Conservation (phyloP, 2,113 vertebrate species). For the Zeus faber region DNA sequence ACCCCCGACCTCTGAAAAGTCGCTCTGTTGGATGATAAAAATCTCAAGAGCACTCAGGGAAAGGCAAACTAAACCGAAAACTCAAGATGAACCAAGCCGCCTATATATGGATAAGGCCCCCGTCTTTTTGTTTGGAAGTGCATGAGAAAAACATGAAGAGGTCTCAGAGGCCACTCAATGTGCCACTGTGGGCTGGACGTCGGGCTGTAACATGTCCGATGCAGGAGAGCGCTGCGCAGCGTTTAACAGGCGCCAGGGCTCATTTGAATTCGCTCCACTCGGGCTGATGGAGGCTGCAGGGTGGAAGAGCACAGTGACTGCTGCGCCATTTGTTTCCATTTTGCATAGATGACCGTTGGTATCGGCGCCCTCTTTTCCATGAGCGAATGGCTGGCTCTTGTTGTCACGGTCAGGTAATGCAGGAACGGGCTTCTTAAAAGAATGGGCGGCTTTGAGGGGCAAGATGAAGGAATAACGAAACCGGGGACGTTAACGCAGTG, state of each 20-base stretch:
- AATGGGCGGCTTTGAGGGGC: slow-evolving; percentile 14
- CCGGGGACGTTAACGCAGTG: not conserved
- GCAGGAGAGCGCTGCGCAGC: slow-evolving; percentile 8
- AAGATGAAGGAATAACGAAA: slow-evolving; percentile 6
- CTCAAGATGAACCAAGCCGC: too few species aligned
- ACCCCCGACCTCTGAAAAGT: too few species aligned
- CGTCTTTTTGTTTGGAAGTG: too few species aligned
- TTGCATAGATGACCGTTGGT: slow-evolving; percentile 57
- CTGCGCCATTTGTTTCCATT: slow-evolving; percentile 55
- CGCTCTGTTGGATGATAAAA: too few species aligned
- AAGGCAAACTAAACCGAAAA: too few species aligned
- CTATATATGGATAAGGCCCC: too few species aligned
- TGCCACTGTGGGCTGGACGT: slow-evolving; percentile 3
- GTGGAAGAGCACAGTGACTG: slow-evolving; percentile 38
- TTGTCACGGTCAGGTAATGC: not conserved
- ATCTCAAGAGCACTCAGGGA: too few species aligned
- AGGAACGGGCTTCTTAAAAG: slow-evolving; percentile 9
- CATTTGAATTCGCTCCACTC: slow-evolving; percentile 61
- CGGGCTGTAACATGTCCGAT: slow-evolving; percentile 14
- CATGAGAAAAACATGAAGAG: too few species aligned
- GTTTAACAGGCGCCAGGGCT: slow-evolving; percentile 25
- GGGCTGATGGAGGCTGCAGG: slow-evolving; percentile 17
- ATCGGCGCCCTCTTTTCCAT: slow-evolving; percentile 38
- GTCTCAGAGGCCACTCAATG: not conserved
- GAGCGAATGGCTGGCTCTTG: slow-evolving; percentile 20